Percentiles rank a stretch among this genome's conserved stretches.
phyloP scores from a whole-genome alignment of 30 jellyfish, hydroid and myxozoan genomes.

The Hydractinia echinata region DNA sequence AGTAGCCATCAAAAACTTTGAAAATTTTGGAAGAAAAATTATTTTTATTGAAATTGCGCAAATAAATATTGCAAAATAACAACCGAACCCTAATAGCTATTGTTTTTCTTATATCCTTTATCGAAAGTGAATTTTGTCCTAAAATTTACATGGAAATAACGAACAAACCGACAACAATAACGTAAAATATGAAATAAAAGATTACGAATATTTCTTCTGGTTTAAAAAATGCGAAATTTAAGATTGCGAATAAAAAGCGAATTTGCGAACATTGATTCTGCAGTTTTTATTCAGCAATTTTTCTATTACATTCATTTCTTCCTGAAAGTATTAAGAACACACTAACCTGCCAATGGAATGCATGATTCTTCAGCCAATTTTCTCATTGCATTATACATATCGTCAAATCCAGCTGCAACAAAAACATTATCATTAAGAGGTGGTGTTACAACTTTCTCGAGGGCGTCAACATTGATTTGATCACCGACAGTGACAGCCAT shows the following conservation, averaged over 20 bases:
- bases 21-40: too few species aligned
- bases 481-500: conserved; percentile 89
- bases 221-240: not conserved
- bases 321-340: too few species aligned
- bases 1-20: too few species aligned
- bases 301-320: not conserved
- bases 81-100: too few species aligned
- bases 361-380: conserved; percentile 82
- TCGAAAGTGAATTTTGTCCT: too few species aligned
- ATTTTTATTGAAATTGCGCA: too few species aligned
- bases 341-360: conserved; percentile 68
- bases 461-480: conserved; percentile 52
- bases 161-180: too few species aligned
- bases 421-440: conserved; percentile 84
- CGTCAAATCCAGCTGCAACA: conserved; percentile 91
- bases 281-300: not conserved
- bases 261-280: not conserved
- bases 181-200: not conserved
- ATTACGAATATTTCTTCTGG: not conserved
- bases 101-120: too few species aligned
- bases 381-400: conserved; percentile 64
- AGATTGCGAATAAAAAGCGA: not conserved
- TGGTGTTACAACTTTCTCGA: conserved; percentile 73
- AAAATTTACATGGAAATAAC: too few species aligned
- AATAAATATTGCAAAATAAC: too few species aligned